Evolutionary conservation across 2,113 vertebrate genomes (phyloP).

Genomic region (Aythya baeri): DNA sequence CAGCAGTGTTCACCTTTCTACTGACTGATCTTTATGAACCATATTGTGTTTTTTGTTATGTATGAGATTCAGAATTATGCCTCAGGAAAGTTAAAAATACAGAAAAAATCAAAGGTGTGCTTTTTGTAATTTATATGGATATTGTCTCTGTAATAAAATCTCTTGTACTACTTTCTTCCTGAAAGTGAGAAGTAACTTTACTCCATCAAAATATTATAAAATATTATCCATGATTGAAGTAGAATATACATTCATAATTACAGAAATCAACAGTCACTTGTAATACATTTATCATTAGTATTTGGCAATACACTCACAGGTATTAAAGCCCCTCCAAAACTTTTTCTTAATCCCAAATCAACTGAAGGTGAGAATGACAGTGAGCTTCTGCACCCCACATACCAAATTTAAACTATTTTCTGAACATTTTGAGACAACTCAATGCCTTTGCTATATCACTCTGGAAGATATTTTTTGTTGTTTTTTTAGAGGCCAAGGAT

Average conservation of each 20-base stretch:
- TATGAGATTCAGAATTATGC: neutral
- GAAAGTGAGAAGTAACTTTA: neutral
- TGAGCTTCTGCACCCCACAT: neutral
- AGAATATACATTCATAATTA: neutral
- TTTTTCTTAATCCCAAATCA: neutral
- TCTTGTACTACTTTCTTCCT: neutral
- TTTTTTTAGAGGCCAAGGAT: neutral
- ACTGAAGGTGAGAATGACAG: neutral
- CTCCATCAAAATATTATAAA: neutral
- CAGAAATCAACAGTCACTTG: neutral
- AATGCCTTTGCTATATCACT: rapidly evolving
- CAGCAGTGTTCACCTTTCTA: neutral
- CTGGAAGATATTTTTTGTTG: neutral
- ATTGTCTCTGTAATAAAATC: neutral
- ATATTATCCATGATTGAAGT: neutral
- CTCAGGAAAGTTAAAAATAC: neutral
- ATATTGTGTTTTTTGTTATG: neutral
- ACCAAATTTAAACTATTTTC: neutral
- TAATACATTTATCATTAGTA: neutral
- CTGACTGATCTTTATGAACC: neutral
- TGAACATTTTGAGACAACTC: neutral
- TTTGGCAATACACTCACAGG: neutral
- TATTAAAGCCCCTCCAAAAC: neutral
- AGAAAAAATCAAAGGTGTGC: neutral
- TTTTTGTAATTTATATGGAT: slow-evolving; percentile 26